These are phyloP conservation scores for Limenitis camilla DNA, from an alignment of 2,888 invertebrate genomes.

Conservation along the genomic window DNA sequence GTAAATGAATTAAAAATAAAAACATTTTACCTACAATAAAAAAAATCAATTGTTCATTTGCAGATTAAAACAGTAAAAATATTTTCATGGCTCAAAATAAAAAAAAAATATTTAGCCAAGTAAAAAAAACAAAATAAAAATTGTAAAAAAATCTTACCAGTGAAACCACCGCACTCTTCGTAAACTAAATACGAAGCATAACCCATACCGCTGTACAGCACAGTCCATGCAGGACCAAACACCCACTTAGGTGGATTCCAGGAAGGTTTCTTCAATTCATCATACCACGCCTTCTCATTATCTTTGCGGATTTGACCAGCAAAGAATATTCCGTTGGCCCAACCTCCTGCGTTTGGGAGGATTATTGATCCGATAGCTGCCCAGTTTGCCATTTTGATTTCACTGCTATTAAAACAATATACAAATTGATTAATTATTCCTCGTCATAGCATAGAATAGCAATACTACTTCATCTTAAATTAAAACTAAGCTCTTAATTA, in stretches of 20 bases:
- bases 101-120: too few species aligned
- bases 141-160: conserved; percentile 50
- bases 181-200: conserved; percentile 89
- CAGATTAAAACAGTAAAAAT: too few species aligned
- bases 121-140: too few species aligned
- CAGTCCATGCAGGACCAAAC: conserved; percentile 88
- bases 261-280: conserved; percentile 74
- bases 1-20: too few species aligned
- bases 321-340: conserved; percentile 78
- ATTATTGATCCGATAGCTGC: conserved; percentile 52
- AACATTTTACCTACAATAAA: too few species aligned
- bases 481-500: too few species aligned
- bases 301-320: conserved; percentile 74
- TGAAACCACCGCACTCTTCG: conserved; percentile 84
- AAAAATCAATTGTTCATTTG: too few species aligned
- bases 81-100: too few species aligned
- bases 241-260: conserved; percentile 88
- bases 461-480: too few species aligned
- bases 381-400: conserved; percentile 48
- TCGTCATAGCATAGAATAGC: too few species aligned
- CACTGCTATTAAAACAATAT: conserved; percentile 27
- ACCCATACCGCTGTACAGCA: conserved; percentile 86
- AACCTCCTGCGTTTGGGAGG: conserved; percentile 79
- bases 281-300: conserved; percentile 49
- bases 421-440: too few species aligned